phyloP scores from a whole-genome alignment of 2,113 vertebrate genomes.

The Ailurus styani region DNA sequence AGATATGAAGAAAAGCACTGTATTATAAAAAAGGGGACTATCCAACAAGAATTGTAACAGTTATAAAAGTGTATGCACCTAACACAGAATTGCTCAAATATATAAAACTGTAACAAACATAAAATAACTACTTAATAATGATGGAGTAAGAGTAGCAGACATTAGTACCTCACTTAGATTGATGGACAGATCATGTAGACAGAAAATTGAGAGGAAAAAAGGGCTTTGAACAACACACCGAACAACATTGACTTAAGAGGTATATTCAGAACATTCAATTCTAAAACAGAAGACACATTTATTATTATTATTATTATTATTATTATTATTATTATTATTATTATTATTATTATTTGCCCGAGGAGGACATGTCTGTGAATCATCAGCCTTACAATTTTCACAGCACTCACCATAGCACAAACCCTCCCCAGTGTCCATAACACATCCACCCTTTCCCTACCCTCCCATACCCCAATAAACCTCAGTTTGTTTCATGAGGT shows the following conservation, averaged over 20 bases:
- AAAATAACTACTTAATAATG: neutral
- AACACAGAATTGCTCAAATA: neutral
- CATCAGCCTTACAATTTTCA: too few relatives aligned
- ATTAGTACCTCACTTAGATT: neutral
- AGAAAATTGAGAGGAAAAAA: neutral
- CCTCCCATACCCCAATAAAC: too few relatives aligned
- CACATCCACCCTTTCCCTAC: too few relatives aligned
- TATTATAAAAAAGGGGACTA: neutral
- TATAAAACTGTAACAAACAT: neutral
- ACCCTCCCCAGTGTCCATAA: too few relatives aligned
- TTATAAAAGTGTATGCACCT: neutral
- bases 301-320: too few relatives aligned
- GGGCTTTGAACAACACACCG: neutral
- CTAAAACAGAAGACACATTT: too few relatives aligned
- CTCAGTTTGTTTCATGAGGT: too few relatives aligned
- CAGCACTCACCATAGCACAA: too few relatives aligned
- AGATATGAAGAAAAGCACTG: neutral
- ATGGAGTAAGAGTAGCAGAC: neutral
- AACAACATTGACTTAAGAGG: neutral
- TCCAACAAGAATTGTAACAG: neutral
- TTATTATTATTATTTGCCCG: too few relatives aligned
- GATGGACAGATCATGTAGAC: neutral
- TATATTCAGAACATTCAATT: too few relatives aligned
- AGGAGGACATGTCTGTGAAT: too few relatives aligned
- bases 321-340: too few relatives aligned